phyloP scores from a whole-genome alignment of 2,888 invertebrate species.

The Cantharis rufa region DNA sequence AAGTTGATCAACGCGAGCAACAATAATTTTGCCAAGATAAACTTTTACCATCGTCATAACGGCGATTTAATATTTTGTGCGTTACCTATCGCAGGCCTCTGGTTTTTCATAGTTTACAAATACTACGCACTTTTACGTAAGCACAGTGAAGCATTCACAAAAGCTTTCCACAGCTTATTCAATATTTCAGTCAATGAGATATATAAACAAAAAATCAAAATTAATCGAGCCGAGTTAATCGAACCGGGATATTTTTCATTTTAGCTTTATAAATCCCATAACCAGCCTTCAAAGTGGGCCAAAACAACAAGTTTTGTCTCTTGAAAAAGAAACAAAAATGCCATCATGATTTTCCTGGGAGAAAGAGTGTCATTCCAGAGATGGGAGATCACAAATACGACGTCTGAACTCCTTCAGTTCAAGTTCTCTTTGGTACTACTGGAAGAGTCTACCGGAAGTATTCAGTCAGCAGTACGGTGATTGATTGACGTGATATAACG shows the following conservation, averaged over 20 bases:
- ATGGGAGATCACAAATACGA: too few species aligned
- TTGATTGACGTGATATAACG: too few species aligned
- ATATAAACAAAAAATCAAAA: not conserved
- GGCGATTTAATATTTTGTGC: not conserved
- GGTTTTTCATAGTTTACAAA: not conserved
- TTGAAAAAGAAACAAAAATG: too few species aligned
- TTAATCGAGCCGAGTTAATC: not conserved
- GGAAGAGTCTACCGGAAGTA: too few species aligned
- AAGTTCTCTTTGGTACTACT: too few species aligned
- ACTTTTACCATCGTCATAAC: not conserved
- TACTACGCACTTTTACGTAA: not conserved
- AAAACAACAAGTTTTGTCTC: too few species aligned
- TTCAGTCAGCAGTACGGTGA: too few species aligned
- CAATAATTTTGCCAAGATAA: not conserved
- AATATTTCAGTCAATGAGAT: not conserved
- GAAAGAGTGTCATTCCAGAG: too few species aligned
- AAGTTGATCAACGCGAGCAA: not conserved
- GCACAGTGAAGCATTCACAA: not conserved
- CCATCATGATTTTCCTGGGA: too few species aligned
- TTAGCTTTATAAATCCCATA: not conserved
- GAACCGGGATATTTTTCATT: not conserved
- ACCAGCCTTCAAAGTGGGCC: not conserved
- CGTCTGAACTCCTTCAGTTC: too few species aligned
- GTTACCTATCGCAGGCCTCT: not conserved
- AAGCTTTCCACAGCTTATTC: not conserved